Evolutionary conservation across 1,140 invertebrate species (phyloP), one percentile per base, ranked within the genome.

Genomic region (Megathymus violae): DNA sequence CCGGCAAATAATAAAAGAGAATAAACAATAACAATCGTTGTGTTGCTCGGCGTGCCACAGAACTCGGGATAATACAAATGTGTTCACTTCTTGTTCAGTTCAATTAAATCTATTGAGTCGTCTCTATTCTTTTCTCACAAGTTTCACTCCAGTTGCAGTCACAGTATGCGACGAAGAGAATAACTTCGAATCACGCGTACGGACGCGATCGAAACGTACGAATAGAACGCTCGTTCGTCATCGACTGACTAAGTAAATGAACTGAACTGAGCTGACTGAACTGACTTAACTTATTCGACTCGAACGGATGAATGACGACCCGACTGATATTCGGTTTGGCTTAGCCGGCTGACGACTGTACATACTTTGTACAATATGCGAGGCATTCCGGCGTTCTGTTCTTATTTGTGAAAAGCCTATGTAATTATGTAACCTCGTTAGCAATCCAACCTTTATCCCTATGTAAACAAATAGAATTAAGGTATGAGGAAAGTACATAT

Each of bases 151-250:
- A 87, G 76, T 80, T 76, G 50, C 65, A 74, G 75, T 80, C 77
- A 86, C 80, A 80, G 79, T 69, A 58, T 81, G 70, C 80, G 82
- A 78, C 78, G 78, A 77, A 82, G 77, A 78, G 77, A 76, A 85
- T 80, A 84, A 84, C 69, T 81, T 84, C 69, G 56, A 14, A 43
- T 61, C 64, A 68, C 66, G 64, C 51, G 62, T 46, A 63, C 59
- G 17, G 46, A 61, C 51, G 56, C 63, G 56, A 68, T 59, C 62
- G 68, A 76, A 43, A 85, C 77, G 80, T 83, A 73, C 58, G 46
- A 16, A 41, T 62, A 9, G 63, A 41, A 48, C 75, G 80, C 22
- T 76, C 70, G 69, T 78, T 72, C 72, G 74, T 67, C 73, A 73
- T 65, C 67, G 69, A 87, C 84, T 27, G 15, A 36, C 34, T 11